Conservation (phyloP, 92 coral and sea anemone species). For the Phenganax stokvisi region DNA sequence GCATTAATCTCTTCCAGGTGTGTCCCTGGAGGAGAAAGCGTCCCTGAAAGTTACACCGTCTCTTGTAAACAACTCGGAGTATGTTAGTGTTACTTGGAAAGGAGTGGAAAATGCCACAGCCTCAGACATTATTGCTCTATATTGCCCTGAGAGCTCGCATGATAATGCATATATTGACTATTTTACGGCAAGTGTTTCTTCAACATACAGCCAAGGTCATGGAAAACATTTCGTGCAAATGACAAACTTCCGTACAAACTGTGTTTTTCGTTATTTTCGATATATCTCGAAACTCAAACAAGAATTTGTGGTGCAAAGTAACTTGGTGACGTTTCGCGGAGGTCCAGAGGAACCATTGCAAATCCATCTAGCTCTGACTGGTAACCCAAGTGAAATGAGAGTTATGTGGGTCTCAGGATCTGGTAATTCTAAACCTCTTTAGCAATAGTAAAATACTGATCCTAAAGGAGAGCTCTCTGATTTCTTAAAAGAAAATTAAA, state of each 20-base stretch:
- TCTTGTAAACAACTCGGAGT: slow-evolving; percentile 56
- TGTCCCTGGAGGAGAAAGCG: not conserved
- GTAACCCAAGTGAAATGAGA: slow-evolving; percentile 84
- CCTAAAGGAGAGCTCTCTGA: slow-evolving; percentile 45
- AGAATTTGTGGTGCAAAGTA: slow-evolving; percentile 32
- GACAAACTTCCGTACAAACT: slow-evolving; percentile 41
- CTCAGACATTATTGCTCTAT: slow-evolving; percentile 64
- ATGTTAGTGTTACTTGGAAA: slow-evolving; percentile 66
- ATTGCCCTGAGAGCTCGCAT: slow-evolving; percentile 67
- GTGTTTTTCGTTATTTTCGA: slow-evolving; percentile 51
- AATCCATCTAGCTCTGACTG: slow-evolving; percentile 80
- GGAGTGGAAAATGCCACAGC: slow-evolving; percentile 48
- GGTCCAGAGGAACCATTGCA: slow-evolving; percentile 70
- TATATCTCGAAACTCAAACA: slow-evolving; percentile 29
- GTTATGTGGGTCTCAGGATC: slow-evolving; percentile 96
- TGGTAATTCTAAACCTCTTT: slow-evolving; percentile 53
- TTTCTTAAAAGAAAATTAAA: not conserved
- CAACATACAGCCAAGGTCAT: slow-evolving; percentile 52
- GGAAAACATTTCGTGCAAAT: slow-evolving; percentile 41
- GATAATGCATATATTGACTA: slow-evolving; percentile 66
- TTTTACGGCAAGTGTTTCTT: slow-evolving; percentile 43
- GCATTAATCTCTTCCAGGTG: not conserved
- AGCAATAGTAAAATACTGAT: slow-evolving; percentile 38
- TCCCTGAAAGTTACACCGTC: slow-evolving; percentile 51
- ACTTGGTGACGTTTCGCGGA: slow-evolving; percentile 54